Percentiles rank a stretch among this genome's conserved stretches.
These are phyloP conservation scores for Apis dorsata DNA, from an alignment of 1,140 invertebrate species.

Conservation along the genomic window DNA sequence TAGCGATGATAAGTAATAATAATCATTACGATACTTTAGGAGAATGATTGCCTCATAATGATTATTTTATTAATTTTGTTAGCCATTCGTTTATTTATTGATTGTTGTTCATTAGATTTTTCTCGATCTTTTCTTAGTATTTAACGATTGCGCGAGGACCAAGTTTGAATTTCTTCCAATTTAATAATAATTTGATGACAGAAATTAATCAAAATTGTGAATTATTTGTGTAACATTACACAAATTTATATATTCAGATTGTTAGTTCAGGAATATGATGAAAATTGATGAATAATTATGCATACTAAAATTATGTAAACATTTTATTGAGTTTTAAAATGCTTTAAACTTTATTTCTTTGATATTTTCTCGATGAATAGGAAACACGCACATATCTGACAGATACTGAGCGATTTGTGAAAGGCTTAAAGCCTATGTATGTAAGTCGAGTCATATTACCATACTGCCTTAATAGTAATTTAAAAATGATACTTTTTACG, in stretches of 20 bases:
- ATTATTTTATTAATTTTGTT: slow-evolving; percentile 25
- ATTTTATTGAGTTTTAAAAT: background rate
- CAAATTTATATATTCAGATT: background rate
- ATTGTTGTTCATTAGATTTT: slow-evolving; percentile 28
- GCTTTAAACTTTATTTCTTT: background rate
- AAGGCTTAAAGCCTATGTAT: slow-evolving; percentile 51
- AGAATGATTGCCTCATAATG: slow-evolving; percentile 17
- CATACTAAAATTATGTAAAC: background rate
- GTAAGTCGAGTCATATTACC: slow-evolving; percentile 72
- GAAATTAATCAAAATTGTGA: background rate
- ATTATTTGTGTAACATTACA: background rate
- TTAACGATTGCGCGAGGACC: slow-evolving; percentile 29
- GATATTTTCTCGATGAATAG: slow-evolving; percentile 30
- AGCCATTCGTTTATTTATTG: slow-evolving; percentile 39
- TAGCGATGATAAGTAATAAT: background rate
- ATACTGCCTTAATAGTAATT: slow-evolving; percentile 76
- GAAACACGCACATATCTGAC: slow-evolving; percentile 61
- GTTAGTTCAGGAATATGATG: background rate
- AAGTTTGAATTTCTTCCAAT: slow-evolving; percentile 34
- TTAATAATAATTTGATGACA: background rate
- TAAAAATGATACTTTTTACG: slow-evolving; percentile 67
- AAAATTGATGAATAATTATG: background rate
- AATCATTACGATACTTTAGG: slow-evolving; percentile 20
- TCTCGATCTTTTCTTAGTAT: background rate
- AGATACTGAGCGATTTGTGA: slow-evolving; percentile 41